Conservation (phyloP, 2,888 invertebrate genomes). For the Unio pictorum region DNA sequence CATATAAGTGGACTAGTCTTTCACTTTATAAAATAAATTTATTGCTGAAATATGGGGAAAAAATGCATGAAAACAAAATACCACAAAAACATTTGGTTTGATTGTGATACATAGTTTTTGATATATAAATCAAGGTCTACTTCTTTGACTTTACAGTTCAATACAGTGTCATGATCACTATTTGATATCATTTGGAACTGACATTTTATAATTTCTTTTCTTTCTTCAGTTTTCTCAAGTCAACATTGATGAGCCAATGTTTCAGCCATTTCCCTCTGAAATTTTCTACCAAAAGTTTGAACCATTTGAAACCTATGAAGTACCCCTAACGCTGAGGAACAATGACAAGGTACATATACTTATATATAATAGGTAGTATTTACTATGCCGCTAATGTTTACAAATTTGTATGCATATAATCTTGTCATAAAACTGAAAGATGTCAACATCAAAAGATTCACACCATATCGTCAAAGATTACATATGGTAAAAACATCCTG, state of each 20-base stretch:
- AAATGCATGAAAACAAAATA: no score
- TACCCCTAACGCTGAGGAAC: constrained; percentile 69
- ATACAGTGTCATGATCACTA: neutral
- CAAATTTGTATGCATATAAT: neutral
- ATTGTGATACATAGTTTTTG: no score
- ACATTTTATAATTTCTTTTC: neutral
- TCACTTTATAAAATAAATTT: no score
- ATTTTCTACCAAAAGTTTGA: constrained; percentile 71
- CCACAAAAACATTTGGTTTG: no score
- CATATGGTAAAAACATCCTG: no score
- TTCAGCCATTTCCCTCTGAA: constrained; percentile 72
- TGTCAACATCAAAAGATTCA: neutral
- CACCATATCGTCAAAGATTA: no score
- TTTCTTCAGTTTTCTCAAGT: constrained; percentile 65
- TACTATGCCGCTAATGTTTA: neutral
- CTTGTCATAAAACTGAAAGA: neutral
- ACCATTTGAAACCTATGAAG: constrained; percentile 69
- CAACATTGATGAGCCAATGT: constrained; percentile 71
- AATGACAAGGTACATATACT: constrained; percentile 67
- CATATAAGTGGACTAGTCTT: no score
- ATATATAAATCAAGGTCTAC: no score
- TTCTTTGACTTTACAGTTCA: no score
- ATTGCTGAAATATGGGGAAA: no score
- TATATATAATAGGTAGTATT: neutral
- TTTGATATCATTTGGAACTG: neutral